phyloP scores from a whole-genome alignment of 2,888 invertebrate species.

The Tridacna gigas region DNA sequence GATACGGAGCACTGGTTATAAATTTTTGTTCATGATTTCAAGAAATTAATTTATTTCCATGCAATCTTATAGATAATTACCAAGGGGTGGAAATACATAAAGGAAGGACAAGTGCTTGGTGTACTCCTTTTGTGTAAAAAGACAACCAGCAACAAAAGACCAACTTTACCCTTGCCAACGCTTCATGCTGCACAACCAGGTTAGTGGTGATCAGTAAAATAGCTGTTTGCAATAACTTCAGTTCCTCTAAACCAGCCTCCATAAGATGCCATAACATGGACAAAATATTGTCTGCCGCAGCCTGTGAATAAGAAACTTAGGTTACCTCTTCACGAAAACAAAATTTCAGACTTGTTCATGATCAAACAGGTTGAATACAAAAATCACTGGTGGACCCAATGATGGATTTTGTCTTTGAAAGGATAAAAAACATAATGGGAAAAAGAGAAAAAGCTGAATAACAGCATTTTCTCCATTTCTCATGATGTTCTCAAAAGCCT shows the following conservation, averaged over 20 bases:
- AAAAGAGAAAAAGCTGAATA: background rate
- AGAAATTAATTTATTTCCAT: too few species aligned
- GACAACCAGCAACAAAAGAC: background rate
- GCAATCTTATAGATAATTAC: too few species aligned
- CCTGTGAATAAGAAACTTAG: conserved; percentile 86
- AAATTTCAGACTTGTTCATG: background rate
- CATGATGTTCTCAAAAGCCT: background rate
- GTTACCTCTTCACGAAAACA: background rate
- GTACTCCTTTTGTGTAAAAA: too few species aligned
- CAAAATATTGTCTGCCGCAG: conserved; percentile 95
- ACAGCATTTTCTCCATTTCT: background rate
- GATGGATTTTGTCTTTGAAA: background rate
- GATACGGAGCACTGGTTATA: too few species aligned
- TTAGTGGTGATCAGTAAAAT: conserved; percentile 98
- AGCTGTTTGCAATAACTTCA: conserved; percentile 97
- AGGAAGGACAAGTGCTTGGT: too few species aligned
- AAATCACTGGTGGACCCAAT: background rate
- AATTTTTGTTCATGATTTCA: too few species aligned
- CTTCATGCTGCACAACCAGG: conserved; percentile 96
- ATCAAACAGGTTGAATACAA: too few species aligned
- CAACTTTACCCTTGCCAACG: conserved; percentile 92
- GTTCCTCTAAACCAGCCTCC: conserved; percentile 97
- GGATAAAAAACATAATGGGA: too few species aligned
- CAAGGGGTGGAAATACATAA: too few species aligned
- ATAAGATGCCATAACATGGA: conserved; percentile 96